These are phyloP conservation scores for Colostygia pectinataria DNA, from an alignment of 2,888 invertebrate species.

Conservation along the genomic window DNA sequence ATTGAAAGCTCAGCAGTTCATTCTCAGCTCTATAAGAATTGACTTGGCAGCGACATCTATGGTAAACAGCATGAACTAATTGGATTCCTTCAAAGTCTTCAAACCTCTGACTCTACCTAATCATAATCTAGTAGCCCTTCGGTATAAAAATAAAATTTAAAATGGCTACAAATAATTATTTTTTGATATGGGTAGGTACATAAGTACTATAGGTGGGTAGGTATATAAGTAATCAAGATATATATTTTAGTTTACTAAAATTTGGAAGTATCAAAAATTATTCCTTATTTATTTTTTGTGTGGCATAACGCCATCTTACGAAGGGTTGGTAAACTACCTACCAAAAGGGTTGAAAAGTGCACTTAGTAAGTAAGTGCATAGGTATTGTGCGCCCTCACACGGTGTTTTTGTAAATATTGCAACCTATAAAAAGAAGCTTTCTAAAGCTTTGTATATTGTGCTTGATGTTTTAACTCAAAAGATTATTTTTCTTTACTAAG, in stretches of 20 bases:
- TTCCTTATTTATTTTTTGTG: background rate
- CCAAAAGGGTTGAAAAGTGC: conserved; percentile 45
- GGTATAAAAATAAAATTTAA: too few relatives aligned
- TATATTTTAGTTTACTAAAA: too few relatives aligned
- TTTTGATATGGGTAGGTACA: too few relatives aligned
- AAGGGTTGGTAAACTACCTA: conserved; percentile 51
- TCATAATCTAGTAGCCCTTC: too few relatives aligned
- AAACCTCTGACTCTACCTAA: background rate
- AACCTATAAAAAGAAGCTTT: conserved; percentile 8
- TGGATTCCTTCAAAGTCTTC: background rate
- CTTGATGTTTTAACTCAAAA: too few relatives aligned
- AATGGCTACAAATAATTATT: too few relatives aligned
- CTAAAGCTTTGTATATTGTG: too few relatives aligned
- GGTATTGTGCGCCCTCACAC: conserved; percentile 42
- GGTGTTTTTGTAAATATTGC: conserved; percentile 20
- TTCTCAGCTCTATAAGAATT: too few relatives aligned
- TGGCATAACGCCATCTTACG: conserved; percentile 59
- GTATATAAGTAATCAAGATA: too few relatives aligned
- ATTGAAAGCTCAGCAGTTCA: too few relatives aligned
- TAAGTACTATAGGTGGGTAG: too few relatives aligned
- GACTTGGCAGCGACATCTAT: conserved; percentile 29
- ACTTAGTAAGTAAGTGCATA: conserved; percentile 44
- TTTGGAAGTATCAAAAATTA: background rate
- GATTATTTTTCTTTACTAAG: too few relatives aligned
- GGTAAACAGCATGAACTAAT: conserved; percentile 16